These are phyloP conservation scores for Rhopalosiphum nymphaeae DNA, from an alignment of 2,888 invertebrate species.

Conservation along the genomic window DNA sequence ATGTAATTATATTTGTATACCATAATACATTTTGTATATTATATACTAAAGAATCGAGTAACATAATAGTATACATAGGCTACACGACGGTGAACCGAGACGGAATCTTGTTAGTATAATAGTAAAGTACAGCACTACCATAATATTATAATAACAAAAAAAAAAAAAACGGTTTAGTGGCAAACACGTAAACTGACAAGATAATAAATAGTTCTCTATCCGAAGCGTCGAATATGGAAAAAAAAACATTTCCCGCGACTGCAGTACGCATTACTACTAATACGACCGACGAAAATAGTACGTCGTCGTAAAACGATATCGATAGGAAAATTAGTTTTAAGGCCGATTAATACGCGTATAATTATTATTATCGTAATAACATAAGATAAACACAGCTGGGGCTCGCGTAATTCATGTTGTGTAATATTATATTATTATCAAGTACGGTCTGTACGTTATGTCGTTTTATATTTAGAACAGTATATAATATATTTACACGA, in stretches of 20 bases:
- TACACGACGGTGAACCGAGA: neutral
- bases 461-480: neutral
- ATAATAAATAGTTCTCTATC: neutral
- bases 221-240: neutral
- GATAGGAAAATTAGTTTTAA: neutral
- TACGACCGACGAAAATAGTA: neutral
- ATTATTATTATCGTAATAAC: too few species aligned
- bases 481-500: neutral
- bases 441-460: neutral
- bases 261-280: neutral
- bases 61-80: neutral
- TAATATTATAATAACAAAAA: neutral
- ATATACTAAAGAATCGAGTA: neutral
- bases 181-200: slow-evolving; percentile 6
- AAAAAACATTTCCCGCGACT: slow-evolving; percentile 1
- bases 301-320: neutral
- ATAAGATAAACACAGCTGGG: neutral
- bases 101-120: neutral
- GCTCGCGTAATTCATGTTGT: neutral
- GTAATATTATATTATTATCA: too few species aligned
- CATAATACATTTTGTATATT: neutral
- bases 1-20: neutral
- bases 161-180: neutral
- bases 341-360: neutral
- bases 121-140: neutral